Percentiles rank a stretch among this genome's conserved stretches.
Evolutionary conservation across 2,113 vertebrate genomes (phyloP).

Genomic region (Hippolais icterina): DNA sequence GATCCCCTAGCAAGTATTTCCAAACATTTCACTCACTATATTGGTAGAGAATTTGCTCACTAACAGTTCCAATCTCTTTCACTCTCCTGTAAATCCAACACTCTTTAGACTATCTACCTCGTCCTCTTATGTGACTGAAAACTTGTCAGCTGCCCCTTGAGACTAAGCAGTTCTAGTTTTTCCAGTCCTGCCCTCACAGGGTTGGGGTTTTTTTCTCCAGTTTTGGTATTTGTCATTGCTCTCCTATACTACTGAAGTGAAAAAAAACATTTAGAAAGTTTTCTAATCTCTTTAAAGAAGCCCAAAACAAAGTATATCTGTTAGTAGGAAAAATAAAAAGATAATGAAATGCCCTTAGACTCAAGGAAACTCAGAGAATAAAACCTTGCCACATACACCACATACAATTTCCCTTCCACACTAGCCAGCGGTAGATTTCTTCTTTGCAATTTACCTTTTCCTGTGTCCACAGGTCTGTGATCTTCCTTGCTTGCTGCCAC

Average conservation of each 20-base stretch:
- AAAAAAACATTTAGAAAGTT: neutral
- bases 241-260: neutral
- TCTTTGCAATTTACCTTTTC: neutral
- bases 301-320: neutral
- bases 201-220: neutral
- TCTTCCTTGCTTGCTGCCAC: slow-evolving; percentile 44
- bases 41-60: neutral
- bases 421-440: neutral
- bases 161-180: neutral
- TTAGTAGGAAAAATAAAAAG: neutral
- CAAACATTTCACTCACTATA: neutral
- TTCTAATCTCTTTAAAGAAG: neutral
- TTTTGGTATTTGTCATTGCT: neutral
- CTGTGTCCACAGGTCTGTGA: neutral
- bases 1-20: neutral
- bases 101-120: neutral
- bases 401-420: slow-evolving; percentile 28
- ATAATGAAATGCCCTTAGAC: neutral
- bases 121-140: neutral
- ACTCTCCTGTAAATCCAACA: neutral
- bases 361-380: slow-evolving; percentile 10
- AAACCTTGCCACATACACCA: slow-evolving; percentile 63
- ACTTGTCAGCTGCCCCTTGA: neutral
- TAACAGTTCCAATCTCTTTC: neutral
- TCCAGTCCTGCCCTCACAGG: neutral